A percentile compares a stretch with the other conserved stretches of the same genome.
These are phyloP conservation scores for Deladenus siricidicola DNA, from an alignment of 2,888 invertebrate genomes.

Conservation along the genomic window DNA sequence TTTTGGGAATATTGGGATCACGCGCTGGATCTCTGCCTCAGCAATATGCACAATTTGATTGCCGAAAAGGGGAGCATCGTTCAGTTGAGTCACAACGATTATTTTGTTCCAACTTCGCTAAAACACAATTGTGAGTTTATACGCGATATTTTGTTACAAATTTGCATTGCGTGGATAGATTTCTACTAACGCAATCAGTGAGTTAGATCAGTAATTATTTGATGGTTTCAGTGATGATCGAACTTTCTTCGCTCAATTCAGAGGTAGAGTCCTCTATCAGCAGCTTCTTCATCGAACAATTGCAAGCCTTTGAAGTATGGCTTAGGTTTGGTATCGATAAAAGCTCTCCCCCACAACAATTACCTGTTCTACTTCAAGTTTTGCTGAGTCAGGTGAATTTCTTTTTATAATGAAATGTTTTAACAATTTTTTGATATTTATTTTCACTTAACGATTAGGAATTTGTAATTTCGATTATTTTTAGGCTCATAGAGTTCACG, in stretches of 20 bases:
- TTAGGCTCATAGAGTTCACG: conserved; percentile 81
- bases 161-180: not conserved
- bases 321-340: conserved; percentile 69
- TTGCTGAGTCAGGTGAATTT: conserved; percentile 51
- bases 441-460: not conserved
- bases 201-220: not conserved
- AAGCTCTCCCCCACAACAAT: conserved; percentile 75
- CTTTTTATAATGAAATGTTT: too few relatives aligned
- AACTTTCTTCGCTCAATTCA: conserved; percentile 10
- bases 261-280: conserved; percentile 60
- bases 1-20: conserved; percentile 84
- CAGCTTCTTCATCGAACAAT: conserved; percentile 91
- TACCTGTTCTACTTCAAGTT: conserved; percentile 90
- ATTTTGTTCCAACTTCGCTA: conserved; percentile 17
- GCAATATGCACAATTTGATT: conserved; percentile 52
- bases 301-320: conserved; percentile 89
- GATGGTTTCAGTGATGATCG: conserved; percentile 22
- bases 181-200: not conserved
- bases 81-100: conserved; percentile 22
- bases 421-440: too few relatives aligned
- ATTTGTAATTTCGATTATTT: conserved; percentile 12
- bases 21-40: conserved; percentile 83
- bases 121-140: conserved; percentile 23
- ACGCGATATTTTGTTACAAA: not conserved
- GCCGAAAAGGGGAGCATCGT: conserved; percentile 9